phyloP scores from a whole-genome alignment of 64 coral and sea anemone species.

The Montipora foliosa region DNA sequence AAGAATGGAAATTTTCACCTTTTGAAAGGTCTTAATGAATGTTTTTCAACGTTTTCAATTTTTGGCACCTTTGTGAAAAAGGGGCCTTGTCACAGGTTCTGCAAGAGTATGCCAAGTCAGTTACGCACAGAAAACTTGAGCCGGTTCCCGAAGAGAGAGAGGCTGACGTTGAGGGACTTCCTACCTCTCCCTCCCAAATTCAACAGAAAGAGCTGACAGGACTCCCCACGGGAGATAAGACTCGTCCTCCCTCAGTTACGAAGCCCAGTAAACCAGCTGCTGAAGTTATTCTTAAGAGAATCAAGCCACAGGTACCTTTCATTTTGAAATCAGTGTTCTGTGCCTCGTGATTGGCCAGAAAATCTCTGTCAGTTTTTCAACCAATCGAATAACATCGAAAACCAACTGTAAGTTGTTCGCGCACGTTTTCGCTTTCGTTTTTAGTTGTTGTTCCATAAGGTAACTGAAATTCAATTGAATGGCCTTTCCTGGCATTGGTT shows the following conservation, averaged over 20 bases:
- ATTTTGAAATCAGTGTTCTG: neutral
- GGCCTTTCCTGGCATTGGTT: no score
- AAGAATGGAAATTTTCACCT: no score
- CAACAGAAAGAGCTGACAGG: neutral
- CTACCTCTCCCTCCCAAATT: conserved; percentile 10
- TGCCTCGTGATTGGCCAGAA: neutral
- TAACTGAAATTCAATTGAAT: neutral
- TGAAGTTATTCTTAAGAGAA: conserved; percentile 4
- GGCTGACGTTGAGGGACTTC: neutral
- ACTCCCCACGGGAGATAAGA: neutral
- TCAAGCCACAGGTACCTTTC: conserved; percentile 17
- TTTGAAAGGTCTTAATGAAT: neutral
- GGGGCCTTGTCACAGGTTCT: neutral
- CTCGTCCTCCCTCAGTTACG: neutral
- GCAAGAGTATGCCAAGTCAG: conserved; percentile 39
- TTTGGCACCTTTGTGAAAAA: neutral
- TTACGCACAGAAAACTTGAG: neutral
- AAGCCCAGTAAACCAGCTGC: neutral
- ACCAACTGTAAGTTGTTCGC: neutral
- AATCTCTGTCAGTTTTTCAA: neutral
- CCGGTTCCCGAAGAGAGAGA: conserved; percentile 25
- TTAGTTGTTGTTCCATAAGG: neutral
- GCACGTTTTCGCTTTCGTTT: neutral
- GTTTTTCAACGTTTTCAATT: neutral
- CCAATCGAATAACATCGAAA: neutral